phyloP scores from a whole-genome alignment of 2,113 vertebrate species.

The Pangasianodon gigas region DNA sequence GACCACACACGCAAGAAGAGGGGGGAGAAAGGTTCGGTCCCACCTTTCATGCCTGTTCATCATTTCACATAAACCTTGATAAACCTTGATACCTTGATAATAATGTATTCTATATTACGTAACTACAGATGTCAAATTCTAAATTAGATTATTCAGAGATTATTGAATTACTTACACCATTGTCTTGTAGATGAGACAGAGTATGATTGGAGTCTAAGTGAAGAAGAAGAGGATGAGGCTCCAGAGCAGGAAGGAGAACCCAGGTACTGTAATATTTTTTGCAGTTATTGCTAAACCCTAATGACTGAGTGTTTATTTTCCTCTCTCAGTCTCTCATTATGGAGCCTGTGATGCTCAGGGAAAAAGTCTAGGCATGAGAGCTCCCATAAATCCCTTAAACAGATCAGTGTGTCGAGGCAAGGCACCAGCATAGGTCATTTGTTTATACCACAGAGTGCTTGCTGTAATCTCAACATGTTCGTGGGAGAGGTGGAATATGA shows the following conservation, averaged over 20 bases:
- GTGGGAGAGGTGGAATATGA: background rate
- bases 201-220: conserved; percentile 97
- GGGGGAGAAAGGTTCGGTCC: conserved; percentile 83
- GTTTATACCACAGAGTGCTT: background rate
- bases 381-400: background rate
- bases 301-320: background rate
- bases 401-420: background rate
- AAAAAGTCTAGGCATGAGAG: background rate
- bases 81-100: background rate
- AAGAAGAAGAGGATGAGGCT: conserved; percentile 95
- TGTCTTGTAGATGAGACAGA: conserved; percentile 88
- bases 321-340: background rate
- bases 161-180: background rate
- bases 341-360: background rate
- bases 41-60: background rate
- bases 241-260: conserved; percentile 93
- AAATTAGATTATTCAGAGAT: background rate
- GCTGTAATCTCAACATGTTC: background rate
- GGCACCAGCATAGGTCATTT: background rate
- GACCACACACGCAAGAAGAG: conserved; percentile 96
- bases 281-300: background rate
- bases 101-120: too few species aligned
- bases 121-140: background rate
- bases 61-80: background rate
- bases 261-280: conserved; percentile 73